Evolutionary conservation across 2,888 invertebrate genomes (phyloP).

Genomic region (Chrysomela aeneicollis): DNA sequence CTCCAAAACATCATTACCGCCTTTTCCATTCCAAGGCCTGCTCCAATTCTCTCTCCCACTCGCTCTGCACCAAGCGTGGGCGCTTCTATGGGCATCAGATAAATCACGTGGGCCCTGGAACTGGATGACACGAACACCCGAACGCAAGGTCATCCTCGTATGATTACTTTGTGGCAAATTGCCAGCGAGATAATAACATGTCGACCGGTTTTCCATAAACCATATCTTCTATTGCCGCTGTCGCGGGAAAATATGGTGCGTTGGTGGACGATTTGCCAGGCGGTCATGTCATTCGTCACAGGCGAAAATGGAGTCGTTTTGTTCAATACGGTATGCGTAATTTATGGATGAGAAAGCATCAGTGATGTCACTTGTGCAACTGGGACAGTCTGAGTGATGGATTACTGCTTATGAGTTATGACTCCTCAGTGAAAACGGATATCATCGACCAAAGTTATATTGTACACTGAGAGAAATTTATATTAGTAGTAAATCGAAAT

Average conservation of each 20-base stretch:
- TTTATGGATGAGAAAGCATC: not conserved
- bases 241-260: not conserved
- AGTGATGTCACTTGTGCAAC: not conserved
- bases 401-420: no score
- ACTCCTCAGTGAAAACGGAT: no score
- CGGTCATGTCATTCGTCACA: not conserved
- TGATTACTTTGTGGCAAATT: slow-evolving; percentile 32
- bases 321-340: not conserved
- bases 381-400: no score
- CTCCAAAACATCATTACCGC: no score
- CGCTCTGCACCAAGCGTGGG: slow-evolving; percentile 28
- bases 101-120: slow-evolving; percentile 31
- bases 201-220: slow-evolving; percentile 13
- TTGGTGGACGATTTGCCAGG: not conserved
- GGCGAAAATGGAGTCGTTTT: not conserved
- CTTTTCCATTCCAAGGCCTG: slow-evolving; percentile 22
- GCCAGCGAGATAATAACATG: slow-evolving; percentile 25
- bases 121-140: slow-evolving; percentile 9
- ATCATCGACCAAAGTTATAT: no score
- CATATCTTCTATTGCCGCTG: not conserved
- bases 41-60: slow-evolving; percentile 42
- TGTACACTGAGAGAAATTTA: no score
- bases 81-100: slow-evolving; percentile 30
- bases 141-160: slow-evolving; percentile 27
- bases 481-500: no score